Base-by-base conservation (phyloP, 2,113 vertebrate species). In the Macaca mulatta region DNA sequence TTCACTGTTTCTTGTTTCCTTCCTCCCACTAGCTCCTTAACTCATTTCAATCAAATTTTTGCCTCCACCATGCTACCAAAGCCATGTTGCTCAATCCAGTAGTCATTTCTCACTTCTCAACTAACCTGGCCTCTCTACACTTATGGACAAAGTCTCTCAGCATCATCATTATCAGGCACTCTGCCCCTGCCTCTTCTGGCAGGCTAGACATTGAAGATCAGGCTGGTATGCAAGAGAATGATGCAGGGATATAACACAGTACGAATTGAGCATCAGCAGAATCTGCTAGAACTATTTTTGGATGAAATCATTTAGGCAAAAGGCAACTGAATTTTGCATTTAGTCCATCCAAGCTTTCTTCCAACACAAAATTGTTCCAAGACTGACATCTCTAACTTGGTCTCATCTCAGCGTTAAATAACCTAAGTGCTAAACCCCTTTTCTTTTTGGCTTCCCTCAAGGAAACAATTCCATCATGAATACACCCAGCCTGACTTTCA, bases 331-430 rank as follows among this genome's bases (percentile, higher is more conserved):
- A 96, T 74, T 57, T 40, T 69, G 91, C 17, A 67, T 48, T 93
- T 45, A 38, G 10, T 18, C 45, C 45, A 86, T 35, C 45, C 38
- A 77, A 88, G 50, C 9, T 64, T 82, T 82, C 79, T 91, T 45
- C 50, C 45, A 59, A 89, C 30, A 93, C 17, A 91, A 85, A 77
- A 82, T 35, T 92, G 16, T 59, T 83, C 48, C 12, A 78, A 74
- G 50, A 90, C 11, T 6, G 1, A 70, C n/a, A 83, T 86, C n/a
- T 74, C 72, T 84, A 8, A 84, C 35, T 75, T 86, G 5, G 9
- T 89, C 61, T 96, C 35, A 64, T 89, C 38, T 92, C 96, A 70
- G 27, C 55, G 94, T 94, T 93, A 80, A 70, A 93, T 93, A 80
- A 87, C 27, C 9, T 27, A 84, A 95, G 13, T 84, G 25, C 69